Percentiles rank a stretch among this genome's conserved stretches.
Evolutionary conservation across 2,888 invertebrate species (phyloP).

Genomic region (Apamea anceps): DNA sequence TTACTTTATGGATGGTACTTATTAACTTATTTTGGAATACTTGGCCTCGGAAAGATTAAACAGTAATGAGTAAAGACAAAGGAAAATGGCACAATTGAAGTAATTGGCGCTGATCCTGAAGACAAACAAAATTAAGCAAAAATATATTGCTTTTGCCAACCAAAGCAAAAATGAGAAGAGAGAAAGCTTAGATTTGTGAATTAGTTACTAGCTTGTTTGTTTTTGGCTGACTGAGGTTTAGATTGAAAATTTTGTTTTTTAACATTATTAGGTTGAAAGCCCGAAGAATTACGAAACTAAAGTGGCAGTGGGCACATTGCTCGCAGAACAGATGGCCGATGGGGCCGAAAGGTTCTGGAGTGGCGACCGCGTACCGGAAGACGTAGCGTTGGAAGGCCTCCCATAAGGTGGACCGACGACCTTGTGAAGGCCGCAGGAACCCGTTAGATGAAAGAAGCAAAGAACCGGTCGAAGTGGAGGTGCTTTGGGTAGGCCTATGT

Average conservation of each 20-base stretch:
- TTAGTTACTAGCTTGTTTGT: background rate
- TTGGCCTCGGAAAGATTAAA: conserved; percentile 29
- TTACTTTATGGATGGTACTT: conserved; percentile 32
- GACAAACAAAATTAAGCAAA: background rate
- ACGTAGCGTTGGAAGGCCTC: too few species aligned
- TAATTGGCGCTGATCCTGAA: background rate
- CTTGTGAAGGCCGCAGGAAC: too few species aligned
- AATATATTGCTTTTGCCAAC: background rate
- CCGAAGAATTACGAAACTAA: too few species aligned
- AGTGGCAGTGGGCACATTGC: too few species aligned
- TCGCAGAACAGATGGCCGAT: too few species aligned
- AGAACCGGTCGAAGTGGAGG: too few species aligned
- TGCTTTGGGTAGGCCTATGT: too few species aligned
- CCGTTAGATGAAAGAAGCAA: too few species aligned
- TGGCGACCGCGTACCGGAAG: too few species aligned
- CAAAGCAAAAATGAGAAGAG: background rate
- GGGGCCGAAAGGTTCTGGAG: too few species aligned
- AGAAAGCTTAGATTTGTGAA: background rate
- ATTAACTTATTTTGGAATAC: conserved; percentile 34
- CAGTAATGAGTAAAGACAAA: conserved; percentile 10
- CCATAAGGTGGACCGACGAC: too few species aligned
- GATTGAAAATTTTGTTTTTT: background rate
- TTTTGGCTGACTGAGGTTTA: background rate
- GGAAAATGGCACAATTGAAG: conserved; percentile 13
- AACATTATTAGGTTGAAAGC: background rate